Conservation (phyloP, 2,888 invertebrate species). For the Ramazzottius varieornatus region DNA sequence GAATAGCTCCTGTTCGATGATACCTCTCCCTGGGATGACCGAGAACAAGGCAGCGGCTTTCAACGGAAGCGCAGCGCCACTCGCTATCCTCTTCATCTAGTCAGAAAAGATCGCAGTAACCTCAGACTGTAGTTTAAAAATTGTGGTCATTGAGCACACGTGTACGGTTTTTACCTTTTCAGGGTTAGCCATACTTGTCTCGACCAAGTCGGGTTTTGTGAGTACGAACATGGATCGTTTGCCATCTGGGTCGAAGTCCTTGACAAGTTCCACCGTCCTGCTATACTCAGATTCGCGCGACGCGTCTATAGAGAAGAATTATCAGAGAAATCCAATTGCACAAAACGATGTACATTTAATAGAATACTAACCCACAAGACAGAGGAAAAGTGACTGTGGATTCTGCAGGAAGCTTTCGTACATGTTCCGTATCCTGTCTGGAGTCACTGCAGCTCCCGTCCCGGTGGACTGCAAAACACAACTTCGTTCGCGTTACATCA, state of each 20-base stretch:
- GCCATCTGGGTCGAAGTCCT: constrained; percentile 1
- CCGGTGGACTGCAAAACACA: too few species aligned
- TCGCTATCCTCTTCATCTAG: neutral
- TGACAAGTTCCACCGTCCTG: neutral
- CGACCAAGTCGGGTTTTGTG: neutral
- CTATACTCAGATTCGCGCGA: neutral
- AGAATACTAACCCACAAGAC: neutral
- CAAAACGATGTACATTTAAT: neutral
- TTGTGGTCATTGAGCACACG: too few species aligned
- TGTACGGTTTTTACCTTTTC: neutral
- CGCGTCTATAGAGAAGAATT: neutral
- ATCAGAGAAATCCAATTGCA: neutral
- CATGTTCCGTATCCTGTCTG: neutral
- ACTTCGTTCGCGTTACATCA: too few species aligned
- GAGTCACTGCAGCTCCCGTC: too few species aligned
- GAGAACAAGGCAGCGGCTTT: neutral
- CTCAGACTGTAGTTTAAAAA: too few species aligned
- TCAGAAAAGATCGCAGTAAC: too few species aligned
- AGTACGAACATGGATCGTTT: neutral
- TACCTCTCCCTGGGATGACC: too few species aligned
- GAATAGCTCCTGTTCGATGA: too few species aligned
- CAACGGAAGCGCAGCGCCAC: neutral
- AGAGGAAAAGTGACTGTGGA: neutral
- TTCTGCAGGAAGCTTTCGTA: neutral
- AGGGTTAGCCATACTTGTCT: neutral